Conservation (phyloP, 2,888 invertebrate genomes). For the Deroplatys truncata region DNA sequence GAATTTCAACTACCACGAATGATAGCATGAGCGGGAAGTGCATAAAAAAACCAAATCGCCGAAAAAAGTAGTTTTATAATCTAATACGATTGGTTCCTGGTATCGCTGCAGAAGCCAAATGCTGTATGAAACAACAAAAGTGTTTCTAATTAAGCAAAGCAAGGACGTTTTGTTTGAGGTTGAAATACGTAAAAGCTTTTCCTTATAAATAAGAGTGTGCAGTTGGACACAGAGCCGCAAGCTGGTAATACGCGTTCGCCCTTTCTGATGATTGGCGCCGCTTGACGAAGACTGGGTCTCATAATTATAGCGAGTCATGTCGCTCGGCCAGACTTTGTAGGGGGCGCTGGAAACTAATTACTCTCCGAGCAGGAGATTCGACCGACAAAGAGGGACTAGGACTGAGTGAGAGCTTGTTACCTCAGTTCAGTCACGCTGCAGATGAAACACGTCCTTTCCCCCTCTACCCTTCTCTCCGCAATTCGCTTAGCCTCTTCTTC, state of each 20-base stretch:
- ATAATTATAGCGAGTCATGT: not conserved
- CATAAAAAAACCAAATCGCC: too few species aligned
- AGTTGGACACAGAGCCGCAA: not conserved
- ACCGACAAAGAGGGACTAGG: not conserved
- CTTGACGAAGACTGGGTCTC: not conserved
- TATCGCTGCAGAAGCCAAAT: too few species aligned
- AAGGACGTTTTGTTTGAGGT: too few species aligned
- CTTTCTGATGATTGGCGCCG: not conserved
- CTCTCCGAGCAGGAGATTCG: not conserved
- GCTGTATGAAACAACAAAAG: too few species aligned
- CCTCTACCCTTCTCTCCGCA: not conserved
- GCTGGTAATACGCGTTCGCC: not conserved
- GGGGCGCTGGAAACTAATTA: slow-evolving; percentile 8
- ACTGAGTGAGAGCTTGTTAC: slow-evolving; percentile 5
- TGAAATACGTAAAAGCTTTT: too few species aligned
- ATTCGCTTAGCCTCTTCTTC: not conserved
- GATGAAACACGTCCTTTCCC: not conserved
- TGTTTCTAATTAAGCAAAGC: too few species aligned
- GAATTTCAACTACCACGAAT: too few species aligned
- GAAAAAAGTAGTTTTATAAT: too few species aligned
- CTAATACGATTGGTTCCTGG: too few species aligned
- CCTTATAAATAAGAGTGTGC: too few species aligned
- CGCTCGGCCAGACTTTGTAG: not conserved
- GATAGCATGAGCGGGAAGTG: too few species aligned
- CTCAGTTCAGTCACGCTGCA: not conserved